phyloP scores from a whole-genome alignment of 2,113 vertebrate species.

The Poecile atricapillus region DNA sequence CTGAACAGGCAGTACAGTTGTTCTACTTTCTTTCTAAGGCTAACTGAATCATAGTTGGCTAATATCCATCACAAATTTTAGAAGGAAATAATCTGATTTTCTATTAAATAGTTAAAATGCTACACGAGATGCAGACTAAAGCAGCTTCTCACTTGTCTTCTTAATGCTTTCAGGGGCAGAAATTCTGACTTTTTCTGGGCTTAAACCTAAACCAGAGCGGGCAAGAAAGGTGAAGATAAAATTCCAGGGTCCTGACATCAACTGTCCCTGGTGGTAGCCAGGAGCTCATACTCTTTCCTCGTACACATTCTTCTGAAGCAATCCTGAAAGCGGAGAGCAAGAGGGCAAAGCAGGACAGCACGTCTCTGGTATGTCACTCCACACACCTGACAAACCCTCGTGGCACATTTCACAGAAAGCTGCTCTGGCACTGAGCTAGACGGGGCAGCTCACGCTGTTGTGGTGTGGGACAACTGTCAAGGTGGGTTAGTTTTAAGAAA shows the following conservation, averaged over 20 bases:
- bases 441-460: neutral
- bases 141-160: neutral
- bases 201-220: neutral
- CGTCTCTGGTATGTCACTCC: accelerated
- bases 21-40: neutral
- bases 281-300: neutral
- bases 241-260: neutral
- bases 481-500: neutral
- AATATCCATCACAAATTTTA: neutral
- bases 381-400: neutral
- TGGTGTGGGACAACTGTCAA: neutral
- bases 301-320: accelerated
- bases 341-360: neutral
- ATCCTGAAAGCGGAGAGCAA: neutral
- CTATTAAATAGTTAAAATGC: neutral
- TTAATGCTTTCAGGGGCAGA: neutral
- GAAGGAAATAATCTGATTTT: neutral
- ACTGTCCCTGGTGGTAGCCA: neutral
- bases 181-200: neutral
- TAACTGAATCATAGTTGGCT: neutral
- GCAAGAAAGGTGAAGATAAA: neutral
- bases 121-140: neutral
- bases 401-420: neutral
- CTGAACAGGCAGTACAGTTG: neutral
- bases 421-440: neutral